Conservation (phyloP, 2,797 vertebrate species). For the Heliangelus exortis region DNA sequence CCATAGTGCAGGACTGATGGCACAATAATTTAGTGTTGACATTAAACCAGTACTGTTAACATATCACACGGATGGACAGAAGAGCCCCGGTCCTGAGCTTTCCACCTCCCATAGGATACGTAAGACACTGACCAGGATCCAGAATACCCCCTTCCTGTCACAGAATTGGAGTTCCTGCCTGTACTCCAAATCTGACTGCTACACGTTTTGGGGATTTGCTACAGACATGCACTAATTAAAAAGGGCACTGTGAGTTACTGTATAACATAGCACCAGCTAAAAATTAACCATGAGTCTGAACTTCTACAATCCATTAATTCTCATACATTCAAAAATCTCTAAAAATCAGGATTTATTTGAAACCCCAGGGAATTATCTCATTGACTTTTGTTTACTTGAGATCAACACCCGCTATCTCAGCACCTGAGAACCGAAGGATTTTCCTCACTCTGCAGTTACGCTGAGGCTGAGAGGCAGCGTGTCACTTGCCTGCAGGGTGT, state of each 20-base stretch:
- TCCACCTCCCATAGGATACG: fast-evolving
- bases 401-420: fast-evolving
- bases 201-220: not conserved
- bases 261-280: not conserved
- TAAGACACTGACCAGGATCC: fast-evolving
- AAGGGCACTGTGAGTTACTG: not conserved
- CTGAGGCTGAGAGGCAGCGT: not conserved
- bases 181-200: fast-evolving
- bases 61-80: fast-evolving
- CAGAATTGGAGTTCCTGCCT: fast-evolving
- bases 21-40: not conserved
- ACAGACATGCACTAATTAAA: fast-evolving
- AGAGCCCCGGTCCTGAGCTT: not conserved
- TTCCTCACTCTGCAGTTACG: fast-evolving
- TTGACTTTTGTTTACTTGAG: fast-evolving
- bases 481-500: fast-evolving
- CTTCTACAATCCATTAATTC: not conserved
- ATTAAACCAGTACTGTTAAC: fast-evolving
- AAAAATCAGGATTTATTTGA: not conserved
- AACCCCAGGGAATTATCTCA: not conserved
- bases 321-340: not conserved
- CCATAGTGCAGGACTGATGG: fast-evolving
- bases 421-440: not conserved
- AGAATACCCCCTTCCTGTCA: fast-evolving
- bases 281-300: not conserved